Base-by-base conservation (phyloP, 2,797 vertebrate genomes). In the Coluber constrictor region DNA sequence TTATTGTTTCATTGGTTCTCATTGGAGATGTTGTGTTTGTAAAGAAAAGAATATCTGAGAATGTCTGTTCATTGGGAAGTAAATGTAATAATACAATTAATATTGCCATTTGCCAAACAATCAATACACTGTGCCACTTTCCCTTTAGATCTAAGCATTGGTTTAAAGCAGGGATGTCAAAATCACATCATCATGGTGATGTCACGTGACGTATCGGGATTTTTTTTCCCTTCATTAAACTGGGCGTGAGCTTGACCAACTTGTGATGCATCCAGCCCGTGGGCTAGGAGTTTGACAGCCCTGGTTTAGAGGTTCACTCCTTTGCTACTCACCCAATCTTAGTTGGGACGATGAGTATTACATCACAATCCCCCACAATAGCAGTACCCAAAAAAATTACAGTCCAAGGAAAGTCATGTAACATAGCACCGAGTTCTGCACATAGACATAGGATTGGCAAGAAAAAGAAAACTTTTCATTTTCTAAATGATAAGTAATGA, bases 401-500 rank as follows among this genome's bases (percentile, higher is more conserved):
- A 5, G 59, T 94, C 94, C 79, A 89, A 51, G 87, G 94, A 95
- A 91, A 96, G 91, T 95, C 95, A 92, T 89, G 47, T 89, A 86
- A 86, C 12, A 54, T 86, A 88, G 16, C 70, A 79, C 63, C 96
- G 95, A 97, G 92, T 95, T 95, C 95, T 47, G 0, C 93, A 94
- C 94, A 94, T 74, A 0, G 20, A 93, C 94, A 94, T 79, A 89
- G 92, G 92, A 95, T 95, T 93, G 91, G 61, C 89, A 91, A 93
- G 70, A 91, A 89, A 91, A 86, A 93, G 95, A 95, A 96, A 96
- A 93, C 88, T 91, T 96, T 94, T 94, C 93, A 92, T 94, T 96
- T 95, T 95, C 93, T 95, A 97, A 97, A 97, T 96, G 93, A 96
- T 95, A 97, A 97, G 93, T 97, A 96, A 97, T 97, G 97, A 96